phyloP scores from a whole-genome alignment of 2,797 vertebrate species.

The Bradypus variegatus region DNA sequence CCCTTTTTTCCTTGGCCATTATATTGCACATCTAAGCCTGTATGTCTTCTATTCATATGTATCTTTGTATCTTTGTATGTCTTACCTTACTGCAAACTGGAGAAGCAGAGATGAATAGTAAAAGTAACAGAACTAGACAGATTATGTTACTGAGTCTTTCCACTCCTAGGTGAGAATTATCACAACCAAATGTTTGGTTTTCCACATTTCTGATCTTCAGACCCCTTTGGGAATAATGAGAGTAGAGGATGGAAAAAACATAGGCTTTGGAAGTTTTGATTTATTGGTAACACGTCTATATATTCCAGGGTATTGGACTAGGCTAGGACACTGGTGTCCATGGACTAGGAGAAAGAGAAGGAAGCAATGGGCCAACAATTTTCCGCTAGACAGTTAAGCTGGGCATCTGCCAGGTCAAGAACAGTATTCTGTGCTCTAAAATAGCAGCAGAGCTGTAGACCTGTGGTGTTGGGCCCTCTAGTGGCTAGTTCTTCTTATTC shows the following conservation, averaged over 20 bases:
- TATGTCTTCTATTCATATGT: background rate
- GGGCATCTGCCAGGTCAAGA: background rate
- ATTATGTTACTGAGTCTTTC: constrained; percentile 8
- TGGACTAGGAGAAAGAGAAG: background rate
- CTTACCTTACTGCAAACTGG: background rate
- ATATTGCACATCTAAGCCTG: background rate
- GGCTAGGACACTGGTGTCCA: background rate
- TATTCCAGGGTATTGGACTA: background rate
- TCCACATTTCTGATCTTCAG: background rate
- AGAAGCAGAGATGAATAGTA: fast-evolving
- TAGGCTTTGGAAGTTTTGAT: background rate
- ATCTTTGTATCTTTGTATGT: background rate
- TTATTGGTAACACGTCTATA: background rate
- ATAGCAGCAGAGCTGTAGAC: background rate
- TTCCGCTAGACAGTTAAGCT: background rate
- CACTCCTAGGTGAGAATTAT: background rate
- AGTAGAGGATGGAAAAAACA: background rate
- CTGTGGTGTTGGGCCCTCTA: constrained; percentile 46
- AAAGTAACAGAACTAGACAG: background rate
- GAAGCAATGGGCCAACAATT: background rate
- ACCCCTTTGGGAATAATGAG: background rate
- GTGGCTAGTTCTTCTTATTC: constrained; percentile 30
- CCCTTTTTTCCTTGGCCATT: background rate
- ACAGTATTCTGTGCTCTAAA: background rate
- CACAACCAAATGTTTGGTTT: constrained; percentile 22